Base-by-base conservation (phyloP, 1,140 invertebrate species). In the Zaprionus davidi region DNA sequence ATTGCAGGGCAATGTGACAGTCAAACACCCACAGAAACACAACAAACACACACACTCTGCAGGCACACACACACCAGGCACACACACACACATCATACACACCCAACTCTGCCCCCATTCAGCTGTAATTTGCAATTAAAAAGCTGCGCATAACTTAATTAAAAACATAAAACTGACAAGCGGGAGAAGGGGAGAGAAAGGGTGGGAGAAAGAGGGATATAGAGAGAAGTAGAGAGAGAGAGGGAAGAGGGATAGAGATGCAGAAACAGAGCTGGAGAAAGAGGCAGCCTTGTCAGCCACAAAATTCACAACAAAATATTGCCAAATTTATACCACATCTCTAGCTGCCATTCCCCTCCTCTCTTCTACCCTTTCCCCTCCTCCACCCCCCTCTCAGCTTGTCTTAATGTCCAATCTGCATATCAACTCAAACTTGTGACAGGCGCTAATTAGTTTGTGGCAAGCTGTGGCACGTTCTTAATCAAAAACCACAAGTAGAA, bases 381-480 rank as follows among this genome's bases (percentile, higher is more conserved):
- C 38, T 2, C 1, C 7, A 2, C 26, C 1, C 46, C 64, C 56
- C 60, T 65, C 57, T 60, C 71, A 56, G 72, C 78, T 70, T 65
- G 56, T 53, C 72, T 76, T 69, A 69, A 67, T 70, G 79, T 46
- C 57, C 82, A 66, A 71, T 71, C 66, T 60, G 69, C 62, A 67
- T 63, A 77, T 79, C 65, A 72, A 79, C 68, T 68, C 64, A 6
- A 51, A 41, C 13, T 58, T 80, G 24, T 75, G 74, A 84, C 82
- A 85, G 70, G 12, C 81, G 76, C 81, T 90, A 88, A 88, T 88
- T 88, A 90, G 85, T 78, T 72, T 66, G 63, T 24, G 24, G 20
- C 38, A 79, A 81, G 72, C 26, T 46, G 41, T 46, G 41, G 41
- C 41, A 46, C 41, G 41, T 46, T 3, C 41, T 46, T 7, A 17